Base-by-base conservation (phyloP, 2,888 invertebrate species). In the Plagodis dolabraria region DNA sequence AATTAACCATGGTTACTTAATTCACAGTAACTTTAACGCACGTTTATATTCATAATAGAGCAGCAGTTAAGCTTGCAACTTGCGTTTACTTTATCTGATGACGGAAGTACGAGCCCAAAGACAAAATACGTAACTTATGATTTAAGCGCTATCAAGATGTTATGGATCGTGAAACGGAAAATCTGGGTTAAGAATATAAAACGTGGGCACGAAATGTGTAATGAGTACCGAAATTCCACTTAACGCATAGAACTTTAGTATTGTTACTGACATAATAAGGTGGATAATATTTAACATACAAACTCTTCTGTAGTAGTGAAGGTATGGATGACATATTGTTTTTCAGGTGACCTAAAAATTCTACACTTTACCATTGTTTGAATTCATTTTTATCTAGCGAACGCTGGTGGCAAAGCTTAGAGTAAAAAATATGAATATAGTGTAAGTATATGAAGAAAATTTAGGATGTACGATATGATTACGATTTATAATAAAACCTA, bases 31-130 rank as follows among this genome's bases (percentile, higher is more conserved):
- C 45, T 63, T 59, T 51, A 65, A 70, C 60, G 64, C 59, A 63
- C 56, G 60, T 57, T 61, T 61, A 63, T 53, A 52, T 62, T 60
- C 56, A 62, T 66, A 63, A 61, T 57, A 53, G 53, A 44, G 62
- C 53, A 57, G 61, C 40, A 40, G 40, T 65, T 55, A 60, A 55
- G 52, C 52, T 56, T 52, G 51, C 11, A 52, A n/a, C 62, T 75
- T 69, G 65, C 67, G 60, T 68, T 64, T 70, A 53, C 64, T 69
- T 83, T 83, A 85, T 85, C 83, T 76, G 76, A 85, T 85, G 82
- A 80, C 83, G 86, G 85, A 86, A 86, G 76, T 72, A 56, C 56
- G 10, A 65, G 43, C 42, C 52, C 33, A 52, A 72, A 75, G 68
- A 68, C 56, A 56, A 64, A 64, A 67, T 64, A 69, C 67, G 71